Percentiles rank a stretch among this genome's conserved stretches.
phyloP scores from a whole-genome alignment of 2,888 invertebrate genomes.

The Ichneumoninae sp. region DNA sequence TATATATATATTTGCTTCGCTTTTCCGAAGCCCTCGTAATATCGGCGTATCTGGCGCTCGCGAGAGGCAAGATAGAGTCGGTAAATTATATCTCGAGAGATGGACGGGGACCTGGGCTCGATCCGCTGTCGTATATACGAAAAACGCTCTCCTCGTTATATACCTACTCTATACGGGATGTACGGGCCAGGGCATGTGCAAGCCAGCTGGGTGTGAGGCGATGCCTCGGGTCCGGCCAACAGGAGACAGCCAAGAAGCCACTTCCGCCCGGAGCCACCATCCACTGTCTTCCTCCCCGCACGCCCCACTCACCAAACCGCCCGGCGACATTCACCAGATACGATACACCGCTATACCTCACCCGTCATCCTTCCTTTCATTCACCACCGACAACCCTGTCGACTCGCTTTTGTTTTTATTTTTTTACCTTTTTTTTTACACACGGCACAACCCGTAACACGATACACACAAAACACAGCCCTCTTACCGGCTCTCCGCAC shows the following conservation, averaged over 20 bases:
- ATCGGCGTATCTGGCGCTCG: constrained; percentile 14
- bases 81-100: constrained; percentile 23
- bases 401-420: constrained; percentile 14
- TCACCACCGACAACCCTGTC: constrained; percentile 41
- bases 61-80: background rate
- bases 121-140: constrained; percentile 6
- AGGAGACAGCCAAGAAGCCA: constrained; percentile 77
- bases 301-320: constrained; percentile 51
- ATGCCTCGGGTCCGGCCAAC: constrained; percentile 48
- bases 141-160: constrained; percentile 3
- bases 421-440: background rate
- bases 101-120: background rate
- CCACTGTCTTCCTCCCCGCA: constrained; percentile 25
- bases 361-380: constrained; percentile 36
- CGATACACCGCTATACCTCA: constrained; percentile 62
- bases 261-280: constrained; percentile 75
- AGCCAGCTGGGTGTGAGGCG: constrained; percentile 77
- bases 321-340: constrained; percentile 80
- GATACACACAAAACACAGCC: constrained; percentile 39
- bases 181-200: constrained; percentile 75
- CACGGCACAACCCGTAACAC: constrained; percentile 12
- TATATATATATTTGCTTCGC: background rate
- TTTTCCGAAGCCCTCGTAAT: background rate
- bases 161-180: constrained; percentile 48
- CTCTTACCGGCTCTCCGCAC: constrained; percentile 7